These are phyloP conservation scores for Toxotes jaculatrix DNA, from an alignment of 2,113 vertebrate species.

Conservation along the genomic window DNA sequence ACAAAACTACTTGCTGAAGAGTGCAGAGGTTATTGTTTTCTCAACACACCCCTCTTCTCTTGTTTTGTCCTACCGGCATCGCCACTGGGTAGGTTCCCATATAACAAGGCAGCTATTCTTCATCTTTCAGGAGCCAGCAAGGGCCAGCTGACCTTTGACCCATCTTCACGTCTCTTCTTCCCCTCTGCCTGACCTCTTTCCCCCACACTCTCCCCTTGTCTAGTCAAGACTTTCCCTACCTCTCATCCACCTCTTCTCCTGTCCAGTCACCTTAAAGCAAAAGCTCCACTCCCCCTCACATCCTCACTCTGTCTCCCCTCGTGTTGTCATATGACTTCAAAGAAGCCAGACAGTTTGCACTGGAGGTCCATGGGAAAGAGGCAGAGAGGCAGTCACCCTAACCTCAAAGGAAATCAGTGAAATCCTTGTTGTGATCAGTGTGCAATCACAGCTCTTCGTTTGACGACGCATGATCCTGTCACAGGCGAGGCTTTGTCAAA, in stretches of 20 bases:
- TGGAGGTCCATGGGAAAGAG: background rate
- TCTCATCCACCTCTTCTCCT: conserved; percentile 14
- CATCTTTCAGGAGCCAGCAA: conserved; percentile 59
- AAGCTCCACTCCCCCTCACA: background rate
- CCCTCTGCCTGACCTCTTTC: conserved; percentile 58
- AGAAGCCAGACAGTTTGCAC: conserved; percentile 20
- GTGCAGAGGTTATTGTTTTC: background rate
- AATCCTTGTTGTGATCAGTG: background rate
- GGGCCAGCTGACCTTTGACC: conserved; percentile 74
- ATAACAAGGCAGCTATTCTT: conserved; percentile 73
- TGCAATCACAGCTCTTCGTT: background rate
- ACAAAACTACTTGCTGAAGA: conserved; percentile 13
- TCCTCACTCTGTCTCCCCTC: background rate
- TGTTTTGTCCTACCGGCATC: background rate
- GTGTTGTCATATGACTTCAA: conserved; percentile 5
- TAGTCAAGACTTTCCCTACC: conserved; percentile 21
- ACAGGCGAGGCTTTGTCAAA: background rate
- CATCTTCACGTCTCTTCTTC: conserved; percentile 49
- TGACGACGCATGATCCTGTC: background rate
- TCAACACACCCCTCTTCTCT: conserved; percentile 11
- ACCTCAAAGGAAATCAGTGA: conserved; percentile 11
- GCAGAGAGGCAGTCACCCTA: conserved; percentile 15
- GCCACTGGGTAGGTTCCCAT: conserved; percentile 49
- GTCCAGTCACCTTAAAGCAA: background rate
- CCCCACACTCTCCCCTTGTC: conserved; percentile 33